These are phyloP conservation scores for Crotalus helleri DNA, from an alignment of 2,113 vertebrate genomes.

Conservation along the genomic window DNA sequence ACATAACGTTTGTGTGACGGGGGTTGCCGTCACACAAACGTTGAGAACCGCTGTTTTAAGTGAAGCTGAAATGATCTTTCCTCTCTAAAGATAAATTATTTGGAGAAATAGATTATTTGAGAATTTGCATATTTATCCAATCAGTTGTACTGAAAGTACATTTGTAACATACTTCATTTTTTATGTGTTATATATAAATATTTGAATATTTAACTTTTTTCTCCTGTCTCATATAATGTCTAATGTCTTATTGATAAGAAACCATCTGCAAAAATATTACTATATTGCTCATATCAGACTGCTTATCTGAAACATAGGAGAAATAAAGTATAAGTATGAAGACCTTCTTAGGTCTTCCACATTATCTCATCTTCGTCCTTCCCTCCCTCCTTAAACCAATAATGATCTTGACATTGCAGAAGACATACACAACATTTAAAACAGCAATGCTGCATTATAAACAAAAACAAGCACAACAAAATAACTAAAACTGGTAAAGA, in stretches of 20 bases:
- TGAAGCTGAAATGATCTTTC: neutral
- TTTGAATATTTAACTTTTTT: neutral
- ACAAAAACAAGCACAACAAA: neutral
- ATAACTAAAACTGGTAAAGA: neutral
- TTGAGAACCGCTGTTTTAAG: neutral
- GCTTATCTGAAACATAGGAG: neutral
- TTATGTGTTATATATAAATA: neutral
- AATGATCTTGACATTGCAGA: neutral
- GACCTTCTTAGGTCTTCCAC: neutral
- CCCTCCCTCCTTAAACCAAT: neutral
- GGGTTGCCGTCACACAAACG: too few relatives aligned
- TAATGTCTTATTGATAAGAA: neutral
- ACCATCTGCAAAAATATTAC: neutral
- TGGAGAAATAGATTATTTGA: neutral
- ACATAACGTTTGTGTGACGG: too few relatives aligned
- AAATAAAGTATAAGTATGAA: neutral
- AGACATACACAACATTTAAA: neutral
- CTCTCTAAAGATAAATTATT: neutral
- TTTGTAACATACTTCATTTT: neutral
- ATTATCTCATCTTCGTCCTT: neutral
- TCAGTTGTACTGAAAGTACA: neutral
- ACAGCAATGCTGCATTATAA: neutral
- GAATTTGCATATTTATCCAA: neutral
- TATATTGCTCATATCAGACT: neutral
- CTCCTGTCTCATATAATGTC: neutral